Conservation (phyloP, 1,140 invertebrate species). For the Tigriopus japonicus region DNA sequence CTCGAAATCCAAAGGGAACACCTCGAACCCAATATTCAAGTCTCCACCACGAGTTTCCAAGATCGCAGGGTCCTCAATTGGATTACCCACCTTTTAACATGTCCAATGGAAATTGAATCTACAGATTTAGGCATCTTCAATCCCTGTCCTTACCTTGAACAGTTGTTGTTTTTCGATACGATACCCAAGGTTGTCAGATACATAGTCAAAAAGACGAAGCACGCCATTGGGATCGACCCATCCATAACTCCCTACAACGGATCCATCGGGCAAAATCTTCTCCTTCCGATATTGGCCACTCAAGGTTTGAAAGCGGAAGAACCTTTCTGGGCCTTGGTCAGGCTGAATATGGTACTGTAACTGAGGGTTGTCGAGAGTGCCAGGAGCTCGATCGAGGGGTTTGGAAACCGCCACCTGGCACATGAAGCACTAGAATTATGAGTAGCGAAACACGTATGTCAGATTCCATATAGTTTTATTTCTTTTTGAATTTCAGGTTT, state of each 20-base stretch:
- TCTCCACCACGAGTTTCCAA: conserved; percentile 19
- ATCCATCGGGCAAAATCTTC: conserved; percentile 36
- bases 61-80: conserved; percentile 55
- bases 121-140: neutral
- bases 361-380: conserved; percentile 26
- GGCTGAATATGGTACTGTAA: conserved; percentile 71
- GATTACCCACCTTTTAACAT: conserved; percentile 55
- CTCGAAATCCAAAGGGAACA: conserved; percentile 17
- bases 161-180: conserved; percentile 19
- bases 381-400: too few relatives aligned
- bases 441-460: too few relatives aligned
- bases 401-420: too few relatives aligned
- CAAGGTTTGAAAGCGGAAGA: conserved; percentile 50
- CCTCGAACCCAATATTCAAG: conserved; percentile 22
- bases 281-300: conserved; percentile 74
- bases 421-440: too few relatives aligned
- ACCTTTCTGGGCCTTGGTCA: conserved; percentile 61
- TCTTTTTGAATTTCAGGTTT: too few relatives aligned
- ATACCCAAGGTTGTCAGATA: conserved; percentile 42
- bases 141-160: conserved; percentile 11
- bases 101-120: too few relatives aligned
- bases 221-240: conserved; percentile 66
- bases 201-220: conserved; percentile 60
- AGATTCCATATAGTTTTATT: too few relatives aligned
- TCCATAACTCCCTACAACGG: conserved; percentile 26